Evolutionary conservation across 2,888 invertebrate species (phyloP).

Genomic region (Dynastes maya): DNA sequence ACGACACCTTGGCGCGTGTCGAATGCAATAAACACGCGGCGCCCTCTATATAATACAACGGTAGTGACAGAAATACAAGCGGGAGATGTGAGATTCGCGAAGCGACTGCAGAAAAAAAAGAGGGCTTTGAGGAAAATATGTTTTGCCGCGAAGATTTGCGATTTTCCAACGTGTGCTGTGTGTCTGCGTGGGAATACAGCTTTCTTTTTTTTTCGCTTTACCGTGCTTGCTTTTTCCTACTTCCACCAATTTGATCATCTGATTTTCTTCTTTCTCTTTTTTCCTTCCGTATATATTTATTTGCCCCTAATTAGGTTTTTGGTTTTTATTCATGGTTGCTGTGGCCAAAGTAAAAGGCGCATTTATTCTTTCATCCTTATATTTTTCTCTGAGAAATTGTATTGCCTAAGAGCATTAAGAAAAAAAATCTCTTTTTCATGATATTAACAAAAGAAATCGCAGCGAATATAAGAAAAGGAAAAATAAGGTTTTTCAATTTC

Average conservation of each 20-base stretch:
- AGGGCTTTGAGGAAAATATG: not conserved
- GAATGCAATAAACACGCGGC: constrained; percentile 3
- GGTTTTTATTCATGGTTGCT: not conserved
- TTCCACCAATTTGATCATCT: not conserved
- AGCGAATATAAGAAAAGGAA: too few species aligned
- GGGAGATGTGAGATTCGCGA: too few species aligned
- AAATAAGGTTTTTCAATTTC: too few species aligned
- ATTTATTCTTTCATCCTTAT: too few species aligned
- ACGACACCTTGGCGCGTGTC: constrained; percentile 22
- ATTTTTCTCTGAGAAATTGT: too few species aligned
- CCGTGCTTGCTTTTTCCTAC: not conserved
- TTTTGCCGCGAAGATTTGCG: constrained; percentile 1
- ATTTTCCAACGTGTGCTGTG: not conserved
- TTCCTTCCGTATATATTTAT: constrained; percentile 6
- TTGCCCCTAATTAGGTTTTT: constrained; percentile 1
- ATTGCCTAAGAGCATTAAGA: too few species aligned
- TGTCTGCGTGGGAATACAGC: not conserved
- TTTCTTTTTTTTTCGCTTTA: not conserved
- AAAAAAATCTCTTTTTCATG: too few species aligned
- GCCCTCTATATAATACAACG: not conserved
- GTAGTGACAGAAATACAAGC: too few species aligned
- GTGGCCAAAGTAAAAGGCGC: too few species aligned
- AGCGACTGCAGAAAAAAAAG: not conserved
- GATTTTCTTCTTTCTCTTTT: not conserved
- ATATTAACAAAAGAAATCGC: too few species aligned